A percentile compares a stretch with the other conserved stretches of the same genome.
Conservation (phyloP, 2,797 vertebrate genomes). For the Carcharodon carcharias region DNA sequence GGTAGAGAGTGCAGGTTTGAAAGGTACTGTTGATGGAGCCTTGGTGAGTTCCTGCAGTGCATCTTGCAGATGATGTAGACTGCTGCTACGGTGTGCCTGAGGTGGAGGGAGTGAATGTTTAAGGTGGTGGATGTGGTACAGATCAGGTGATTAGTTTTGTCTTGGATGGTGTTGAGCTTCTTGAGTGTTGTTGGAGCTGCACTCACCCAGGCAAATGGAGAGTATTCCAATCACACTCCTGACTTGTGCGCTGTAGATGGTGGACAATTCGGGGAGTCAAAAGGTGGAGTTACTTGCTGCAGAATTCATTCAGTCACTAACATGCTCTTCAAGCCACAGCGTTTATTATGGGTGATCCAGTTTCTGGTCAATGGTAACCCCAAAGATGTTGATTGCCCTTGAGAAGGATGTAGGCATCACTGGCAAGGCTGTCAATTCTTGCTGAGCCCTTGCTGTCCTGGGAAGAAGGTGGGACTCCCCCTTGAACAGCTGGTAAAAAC, state of each 20-base stretch:
- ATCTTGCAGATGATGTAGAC: background rate
- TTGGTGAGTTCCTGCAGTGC: background rate
- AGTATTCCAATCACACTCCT: too few species aligned
- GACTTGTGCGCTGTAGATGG: too few species aligned
- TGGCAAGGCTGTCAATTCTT: background rate
- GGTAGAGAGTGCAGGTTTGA: background rate
- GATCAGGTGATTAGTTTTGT: background rate
- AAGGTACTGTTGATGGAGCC: background rate
- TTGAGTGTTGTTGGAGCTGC: background rate
- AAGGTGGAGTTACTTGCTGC: too few species aligned
- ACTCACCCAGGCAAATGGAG: background rate
- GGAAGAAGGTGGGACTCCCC: background rate
- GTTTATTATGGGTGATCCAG: too few species aligned
- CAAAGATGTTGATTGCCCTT: too few species aligned
- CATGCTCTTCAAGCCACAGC: too few species aligned
- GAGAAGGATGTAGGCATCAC: background rate
- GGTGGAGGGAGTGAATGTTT: too few species aligned
- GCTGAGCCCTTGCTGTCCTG: background rate
- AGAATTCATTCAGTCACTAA: too few species aligned
- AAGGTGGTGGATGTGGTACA: too few species aligned
- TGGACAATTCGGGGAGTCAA: too few species aligned
- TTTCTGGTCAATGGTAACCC: too few species aligned
- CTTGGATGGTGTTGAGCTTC: background rate
- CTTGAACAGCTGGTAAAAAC: background rate
- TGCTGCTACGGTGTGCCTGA: background rate